Evolutionary conservation across 2,888 invertebrate species (phyloP), one percentile per base, ranked within the genome.

Genomic region (Elgonia sp.): DNA sequence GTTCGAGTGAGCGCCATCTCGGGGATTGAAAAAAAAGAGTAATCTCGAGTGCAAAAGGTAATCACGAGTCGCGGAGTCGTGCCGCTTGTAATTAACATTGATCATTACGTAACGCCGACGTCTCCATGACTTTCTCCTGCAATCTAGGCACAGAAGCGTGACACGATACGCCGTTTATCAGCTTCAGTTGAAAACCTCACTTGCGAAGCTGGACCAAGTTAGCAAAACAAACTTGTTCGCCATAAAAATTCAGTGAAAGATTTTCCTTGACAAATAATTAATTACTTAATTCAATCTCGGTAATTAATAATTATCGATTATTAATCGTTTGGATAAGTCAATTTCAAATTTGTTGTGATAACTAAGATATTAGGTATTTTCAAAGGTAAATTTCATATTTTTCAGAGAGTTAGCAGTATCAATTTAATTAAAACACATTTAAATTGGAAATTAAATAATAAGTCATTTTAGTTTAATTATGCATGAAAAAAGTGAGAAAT

Each of bases 21-120:
- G 69, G 46, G n/a, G 69, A 73, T 82, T 81, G 72, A 72, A 81
- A 72, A 69, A 79, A 73, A 62, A 81, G 20, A 53, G 53, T 84
- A 76, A 60, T 76, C 84, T 63, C 77, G 77, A 84, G 63, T 77
- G 84, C 84, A 84, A 84, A 53, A 77, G 77, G 76, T 67, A 84
- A 84, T 77, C 84, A 84, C 80, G 73, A 85, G 50, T 84, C 72
- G 72, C 46, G 57, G 21, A 84, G 84, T 84, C 84, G 84, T 79
- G 79, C 77, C 40, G 77, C 53, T 76, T 81, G 79, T 83, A 86
- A 83, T 86, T 86, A 86, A 82, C 77, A 76, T 72, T 79, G 73
- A 83, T 87, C 83, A 73, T 87, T 87, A 87, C 75, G 80, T 83
- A 87, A 87, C 79, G 80, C 53, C 79, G 79, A 77, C 86, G 86